Percentiles rank a stretch among this genome's conserved stretches.
Conservation (phyloP, 2,797 vertebrate species). For the Clarias platycephalus region DNA sequence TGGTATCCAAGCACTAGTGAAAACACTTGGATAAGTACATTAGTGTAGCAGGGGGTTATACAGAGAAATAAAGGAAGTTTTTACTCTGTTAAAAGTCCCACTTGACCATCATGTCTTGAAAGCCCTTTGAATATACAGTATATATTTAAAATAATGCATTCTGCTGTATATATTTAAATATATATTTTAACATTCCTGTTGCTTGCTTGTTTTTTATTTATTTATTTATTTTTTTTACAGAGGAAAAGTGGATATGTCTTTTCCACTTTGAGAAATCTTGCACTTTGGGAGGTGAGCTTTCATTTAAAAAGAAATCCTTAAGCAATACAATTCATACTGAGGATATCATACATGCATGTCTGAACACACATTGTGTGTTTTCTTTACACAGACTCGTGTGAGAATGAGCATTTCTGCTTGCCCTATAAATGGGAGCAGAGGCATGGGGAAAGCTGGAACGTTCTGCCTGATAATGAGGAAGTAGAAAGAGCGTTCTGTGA, state of each 20-base stretch:
- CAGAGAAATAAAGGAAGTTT: too few relatives aligned
- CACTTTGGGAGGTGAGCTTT: slow-evolving; percentile 46
- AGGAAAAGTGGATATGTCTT: slow-evolving; percentile 57
- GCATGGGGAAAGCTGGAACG: slow-evolving; percentile 29
- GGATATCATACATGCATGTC: not conserved
- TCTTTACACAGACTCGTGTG: not conserved
- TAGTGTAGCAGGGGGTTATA: too few relatives aligned
- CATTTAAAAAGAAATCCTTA: not conserved
- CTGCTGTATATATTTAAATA: not conserved
- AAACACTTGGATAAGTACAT: too few relatives aligned
- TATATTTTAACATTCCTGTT: too few relatives aligned
- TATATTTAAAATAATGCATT: slow-evolving; percentile 5
- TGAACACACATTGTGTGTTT: not conserved
- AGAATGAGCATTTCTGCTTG: slow-evolving; percentile 51
- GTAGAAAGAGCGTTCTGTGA: slow-evolving; percentile 57
- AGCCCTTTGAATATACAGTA: too few relatives aligned
- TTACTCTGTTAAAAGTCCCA: too few relatives aligned
- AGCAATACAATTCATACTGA: not conserved
- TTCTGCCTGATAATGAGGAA: slow-evolving; percentile 49
- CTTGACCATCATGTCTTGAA: too few relatives aligned
- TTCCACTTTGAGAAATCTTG: slow-evolving; percentile 51
- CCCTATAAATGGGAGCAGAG: slow-evolving; percentile 59
- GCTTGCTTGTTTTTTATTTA: not conserved
- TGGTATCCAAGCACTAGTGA: too few relatives aligned
- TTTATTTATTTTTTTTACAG: not conserved